These are phyloP conservation scores for Monoplex corrugatus DNA, from an alignment of 2,888 invertebrate genomes.

Conservation along the genomic window DNA sequence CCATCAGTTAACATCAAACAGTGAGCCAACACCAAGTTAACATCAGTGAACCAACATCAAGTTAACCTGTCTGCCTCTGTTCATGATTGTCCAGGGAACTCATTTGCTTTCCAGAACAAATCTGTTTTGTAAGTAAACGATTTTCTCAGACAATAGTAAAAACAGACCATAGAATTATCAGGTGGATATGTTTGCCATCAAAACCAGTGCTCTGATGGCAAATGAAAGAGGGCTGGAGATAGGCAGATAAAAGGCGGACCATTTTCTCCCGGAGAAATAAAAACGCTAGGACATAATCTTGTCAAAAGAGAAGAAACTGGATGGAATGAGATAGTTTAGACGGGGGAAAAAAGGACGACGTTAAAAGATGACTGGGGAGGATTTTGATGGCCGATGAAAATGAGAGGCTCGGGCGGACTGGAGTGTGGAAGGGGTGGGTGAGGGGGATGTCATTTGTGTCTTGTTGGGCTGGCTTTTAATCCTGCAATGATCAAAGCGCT, in stretches of 20 bases:
- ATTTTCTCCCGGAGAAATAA: constrained; percentile 37
- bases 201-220: constrained; percentile 34
- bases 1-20: constrained; percentile 29
- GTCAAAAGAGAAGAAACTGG: constrained; percentile 19
- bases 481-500: constrained; percentile 17
- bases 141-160: constrained; percentile 37
- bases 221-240: constrained; percentile 21
- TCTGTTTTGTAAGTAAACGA: background rate
- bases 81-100: background rate
- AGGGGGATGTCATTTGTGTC: background rate
- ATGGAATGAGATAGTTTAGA: constrained; percentile 25
- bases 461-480: constrained; percentile 9
- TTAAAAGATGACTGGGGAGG: background rate
- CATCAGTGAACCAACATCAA: no score
- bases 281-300: constrained; percentile 17
- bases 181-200: background rate
- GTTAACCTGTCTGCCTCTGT: background rate
- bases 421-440: background rate
- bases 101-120: background rate
- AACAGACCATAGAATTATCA: background rate
- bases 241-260: constrained; percentile 34
- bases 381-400: constrained; percentile 37
- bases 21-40: no score
- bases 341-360: background rate
- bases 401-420: no score